Base-by-base conservation (phyloP, 2,113 vertebrate genomes). In the Morphnarchus princeps region DNA sequence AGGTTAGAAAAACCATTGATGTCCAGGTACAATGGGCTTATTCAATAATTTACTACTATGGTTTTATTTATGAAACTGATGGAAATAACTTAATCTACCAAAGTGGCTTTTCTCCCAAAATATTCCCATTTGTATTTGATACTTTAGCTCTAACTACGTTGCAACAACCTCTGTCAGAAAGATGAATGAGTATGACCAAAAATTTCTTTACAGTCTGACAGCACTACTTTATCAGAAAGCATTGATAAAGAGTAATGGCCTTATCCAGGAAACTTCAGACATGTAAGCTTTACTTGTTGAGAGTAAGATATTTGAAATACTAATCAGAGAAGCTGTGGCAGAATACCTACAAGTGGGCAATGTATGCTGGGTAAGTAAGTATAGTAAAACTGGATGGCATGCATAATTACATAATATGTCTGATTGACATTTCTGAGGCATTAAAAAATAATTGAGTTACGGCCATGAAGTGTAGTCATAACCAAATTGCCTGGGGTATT, bases 161-260 rank as follows among this genome's bases (percentile, higher is more conserved):
- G 73, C 70, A 71, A 63, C 67, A 79, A 81, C 43, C 66, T 87
- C 92, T 95, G 92, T 93, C 95, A 92, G 72, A 72, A 95, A 95
- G 95, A 93, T 92, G 70, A 89, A 95, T 85, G 95, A 72, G 38
- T 62, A 59, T 67, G 58, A 82, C 52, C 82, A 85, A 93, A 94
- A 92, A 88, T 90, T 61, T 90, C 95, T 81, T 82, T 93, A 49
- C 45, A 32, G 79, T 55, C 88, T 93, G 96, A 95, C 93, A 95
- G 94, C 66, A 58, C 80, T 77, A 65, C 82, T 95, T 95, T 86
- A 86, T 96, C 94, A 96, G 90, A 86, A 86, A 81, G 25, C 82
- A 42, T 25, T 86, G 88, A 80, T 93, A 85, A 76, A 82, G 74
- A 88, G 43, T 88, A 90, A 88, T 80, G 70, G 54, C 66, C 58